Evolutionary conservation across 1,140 invertebrate species (phyloP).

Genomic region (Bombus vancouverensis): DNA sequence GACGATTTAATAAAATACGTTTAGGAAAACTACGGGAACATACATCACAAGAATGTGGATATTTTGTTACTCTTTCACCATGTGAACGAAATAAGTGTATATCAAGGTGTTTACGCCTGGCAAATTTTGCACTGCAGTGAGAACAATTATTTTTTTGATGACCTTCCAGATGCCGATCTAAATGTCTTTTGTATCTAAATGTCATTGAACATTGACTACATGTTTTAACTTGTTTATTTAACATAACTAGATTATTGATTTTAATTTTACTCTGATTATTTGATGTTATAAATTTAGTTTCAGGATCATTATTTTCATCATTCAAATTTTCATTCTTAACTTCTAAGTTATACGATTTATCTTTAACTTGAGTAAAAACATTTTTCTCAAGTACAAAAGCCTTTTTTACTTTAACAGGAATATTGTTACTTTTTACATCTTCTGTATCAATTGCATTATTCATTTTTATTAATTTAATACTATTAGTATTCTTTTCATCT

Average conservation of each 20-base stretch:
- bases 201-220: slow-evolving; percentile 75
- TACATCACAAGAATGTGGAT: slow-evolving; percentile 70
- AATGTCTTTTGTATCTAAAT: slow-evolving; percentile 76
- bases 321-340: slow-evolving; percentile 11
- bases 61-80: slow-evolving; percentile 71
- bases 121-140: slow-evolving; percentile 77
- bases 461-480: slow-evolving; percentile 18
- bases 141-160: slow-evolving; percentile 79
- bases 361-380: slow-evolving; percentile 22
- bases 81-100: slow-evolving; percentile 76
- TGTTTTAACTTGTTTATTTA: slow-evolving; percentile 52
- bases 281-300: slow-evolving; percentile 13
- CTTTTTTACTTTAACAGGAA: slow-evolving; percentile 13
- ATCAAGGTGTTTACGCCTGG: slow-evolving; percentile 75
- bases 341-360: slow-evolving; percentile 23
- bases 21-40: slow-evolving; percentile 76
- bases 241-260: slow-evolving; percentile 24
- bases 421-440: not conserved
- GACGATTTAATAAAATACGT: slow-evolving; percentile 72
- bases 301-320: slow-evolving; percentile 19
- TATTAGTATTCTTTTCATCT: not conserved
- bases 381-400: slow-evolving; percentile 6
- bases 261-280: slow-evolving; percentile 59
- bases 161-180: slow-evolving; percentile 77
- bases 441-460: not conserved